Percentiles rank a stretch among this genome's conserved stretches.
phyloP scores from a whole-genome alignment of 2,113 vertebrate genomes.

The Megaleporinus macrocephalus region DNA sequence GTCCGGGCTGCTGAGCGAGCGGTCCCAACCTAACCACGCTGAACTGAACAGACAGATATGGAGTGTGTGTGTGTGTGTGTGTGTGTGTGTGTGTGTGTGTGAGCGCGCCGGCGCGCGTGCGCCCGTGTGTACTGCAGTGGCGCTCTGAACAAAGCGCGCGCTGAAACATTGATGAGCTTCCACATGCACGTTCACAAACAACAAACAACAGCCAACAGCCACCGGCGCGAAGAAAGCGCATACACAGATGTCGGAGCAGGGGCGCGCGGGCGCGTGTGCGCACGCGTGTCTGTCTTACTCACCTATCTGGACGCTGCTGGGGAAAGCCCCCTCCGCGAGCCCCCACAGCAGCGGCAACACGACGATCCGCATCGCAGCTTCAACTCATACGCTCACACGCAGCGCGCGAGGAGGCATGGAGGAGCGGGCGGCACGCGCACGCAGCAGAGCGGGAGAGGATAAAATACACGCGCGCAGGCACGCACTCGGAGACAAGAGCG shows the following conservation, averaged over 20 bases:
- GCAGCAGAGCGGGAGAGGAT: constrained; percentile 56
- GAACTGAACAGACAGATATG: not conserved
- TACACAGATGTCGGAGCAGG: constrained; percentile 37
- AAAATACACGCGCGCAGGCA: constrained; percentile 54
- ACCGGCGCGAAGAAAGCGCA: not conserved
- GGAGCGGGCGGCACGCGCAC: constrained; percentile 70
- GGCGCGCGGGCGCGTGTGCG: no score
- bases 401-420: constrained; percentile 82
- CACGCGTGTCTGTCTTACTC: constrained; percentile 73
- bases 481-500: constrained; percentile 43
- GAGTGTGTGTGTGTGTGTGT: no score
- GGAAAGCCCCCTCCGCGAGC: constrained; percentile 96
- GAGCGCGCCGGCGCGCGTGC: constrained; percentile 39
- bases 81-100: not conserved
- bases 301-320: constrained; percentile 99
- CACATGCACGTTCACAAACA: no score
- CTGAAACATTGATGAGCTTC: constrained; percentile 69
- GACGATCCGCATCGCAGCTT: constrained; percentile 96
- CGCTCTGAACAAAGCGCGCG: constrained; percentile 63
- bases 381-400: no score
- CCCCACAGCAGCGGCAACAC: constrained; percentile 94
- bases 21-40: not conserved
- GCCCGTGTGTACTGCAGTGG: constrained; percentile 76
- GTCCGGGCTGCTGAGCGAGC: no score
- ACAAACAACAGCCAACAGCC: constrained; percentile 3